Conservation (phyloP, 2,797 vertebrate species). For the Onychomys torridus region DNA sequence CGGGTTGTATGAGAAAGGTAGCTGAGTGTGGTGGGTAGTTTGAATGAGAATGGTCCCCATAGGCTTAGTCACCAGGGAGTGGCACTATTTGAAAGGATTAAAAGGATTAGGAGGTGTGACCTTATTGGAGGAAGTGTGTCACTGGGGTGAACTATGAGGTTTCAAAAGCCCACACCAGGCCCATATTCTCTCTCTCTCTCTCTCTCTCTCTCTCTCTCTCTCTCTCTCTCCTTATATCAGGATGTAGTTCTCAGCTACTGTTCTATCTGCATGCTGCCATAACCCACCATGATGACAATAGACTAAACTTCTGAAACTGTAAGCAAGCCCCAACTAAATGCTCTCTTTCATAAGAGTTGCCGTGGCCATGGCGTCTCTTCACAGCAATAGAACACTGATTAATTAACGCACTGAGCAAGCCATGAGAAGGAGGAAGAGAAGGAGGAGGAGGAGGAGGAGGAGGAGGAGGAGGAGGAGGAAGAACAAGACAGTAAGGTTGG, state of each 20-base stretch:
- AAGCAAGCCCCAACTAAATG: neutral
- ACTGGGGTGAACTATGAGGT: neutral
- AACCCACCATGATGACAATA: neutral
- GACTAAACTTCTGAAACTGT: neutral
- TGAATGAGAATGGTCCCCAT: neutral
- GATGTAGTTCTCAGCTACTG: neutral
- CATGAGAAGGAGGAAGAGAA: neutral
- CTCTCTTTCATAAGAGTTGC: neutral
- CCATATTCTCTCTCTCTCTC: neutral
- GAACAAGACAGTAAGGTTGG: neutral
- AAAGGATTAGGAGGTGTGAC: neutral
- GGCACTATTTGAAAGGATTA: neutral
- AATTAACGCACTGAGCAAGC: neutral
- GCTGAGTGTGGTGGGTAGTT: neutral
- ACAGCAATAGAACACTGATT: neutral
- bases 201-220: neutral
- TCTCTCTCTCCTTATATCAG: neutral
- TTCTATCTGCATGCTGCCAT: neutral
- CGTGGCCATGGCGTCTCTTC: neutral
- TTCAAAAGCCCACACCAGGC: neutral
- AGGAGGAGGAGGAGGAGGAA: no score
- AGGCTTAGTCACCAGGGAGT: neutral
- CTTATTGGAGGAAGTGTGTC: neutral
- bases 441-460: no score
- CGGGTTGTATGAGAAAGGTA: neutral